Base-by-base conservation (phyloP, 1,140 invertebrate genomes). In the Amyelois transitella region DNA sequence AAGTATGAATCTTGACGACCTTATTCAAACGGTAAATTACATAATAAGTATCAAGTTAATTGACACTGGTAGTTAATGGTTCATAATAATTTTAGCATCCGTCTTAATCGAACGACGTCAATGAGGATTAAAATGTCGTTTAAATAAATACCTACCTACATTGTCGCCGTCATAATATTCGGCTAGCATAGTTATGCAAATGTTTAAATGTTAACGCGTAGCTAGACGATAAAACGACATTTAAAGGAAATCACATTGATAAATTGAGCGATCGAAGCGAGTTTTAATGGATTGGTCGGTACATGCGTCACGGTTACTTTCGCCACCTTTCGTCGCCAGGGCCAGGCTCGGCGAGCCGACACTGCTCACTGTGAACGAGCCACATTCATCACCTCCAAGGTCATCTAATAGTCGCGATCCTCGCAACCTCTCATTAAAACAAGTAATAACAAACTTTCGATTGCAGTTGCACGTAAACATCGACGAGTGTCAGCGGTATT, bases 311-410 rank as follows among this genome's bases (percentile, higher is more conserved):
- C 65, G 66, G 66, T 66, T 73, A 85, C 79, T 85, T 85, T 84
- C 78, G 75, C 78, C 74, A 75, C 75, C 70, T 81, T 84, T 84
- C 81, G 77, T 76, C 78, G 75, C 77, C 75, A 81, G 64, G 77
- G 76, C 69, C 72, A 73, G 71, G 49, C 53, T 60, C 58, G 57
- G 60, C 49, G 56, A 73, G 67, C 66, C 54, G 64, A 61, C 63
- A 68, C 53, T 60, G 60, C 44, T 58, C 24, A 55, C 62, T 57
- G 58, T 49, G 55, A 51, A 51, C 63, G 63, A 65, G 67, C 50
- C 48, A 62, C 67, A 72, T 77, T 71, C 68, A 74, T 79, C 71
- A 74, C 64, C 55, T 43, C 45, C 64, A 76, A 81, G 74, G 78
- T 74, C 70, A 43, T 25, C 44, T 21, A 43, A 50, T 6, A 43